phyloP scores from a whole-genome alignment of 2,797 vertebrate species.

The Pteronotus mesoamericanus region DNA sequence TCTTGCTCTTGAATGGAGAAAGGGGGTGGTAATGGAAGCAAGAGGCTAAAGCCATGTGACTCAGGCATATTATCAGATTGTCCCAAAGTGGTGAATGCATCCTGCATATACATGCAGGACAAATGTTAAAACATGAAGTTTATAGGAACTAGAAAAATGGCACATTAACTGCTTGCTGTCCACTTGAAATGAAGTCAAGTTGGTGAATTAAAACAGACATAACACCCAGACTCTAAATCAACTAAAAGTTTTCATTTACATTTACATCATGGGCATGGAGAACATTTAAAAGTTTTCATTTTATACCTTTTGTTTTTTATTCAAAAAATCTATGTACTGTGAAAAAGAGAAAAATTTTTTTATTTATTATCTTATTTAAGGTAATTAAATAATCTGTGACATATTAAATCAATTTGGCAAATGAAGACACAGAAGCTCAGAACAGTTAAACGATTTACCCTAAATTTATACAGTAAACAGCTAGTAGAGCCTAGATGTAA shows the following conservation, averaged over 20 bases:
- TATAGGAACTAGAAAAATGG: background rate
- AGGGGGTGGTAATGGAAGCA: background rate
- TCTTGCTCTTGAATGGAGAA: fast-evolving
- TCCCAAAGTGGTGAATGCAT: background rate
- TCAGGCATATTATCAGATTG: background rate
- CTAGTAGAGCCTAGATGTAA: background rate
- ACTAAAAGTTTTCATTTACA: background rate
- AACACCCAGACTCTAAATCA: background rate
- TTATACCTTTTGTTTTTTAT: background rate
- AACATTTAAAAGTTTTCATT: background rate
- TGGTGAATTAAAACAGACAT: background rate
- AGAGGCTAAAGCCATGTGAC: fast-evolving
- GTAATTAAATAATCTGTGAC: too few relatives aligned
- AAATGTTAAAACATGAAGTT: background rate
- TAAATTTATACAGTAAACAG: background rate
- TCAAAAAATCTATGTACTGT: background rate
- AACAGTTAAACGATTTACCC: background rate
- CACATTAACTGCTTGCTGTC: fast-evolving
- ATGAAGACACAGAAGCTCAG: background rate
- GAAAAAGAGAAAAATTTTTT: background rate
- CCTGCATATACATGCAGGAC: fast-evolving
- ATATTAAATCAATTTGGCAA: background rate
- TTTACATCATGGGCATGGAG: background rate
- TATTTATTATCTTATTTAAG: conserved; percentile 30
- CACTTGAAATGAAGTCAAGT: background rate